Evolutionary conservation across 2,113 vertebrate species (phyloP).

Genomic region (Acanthisitta chloris): DNA sequence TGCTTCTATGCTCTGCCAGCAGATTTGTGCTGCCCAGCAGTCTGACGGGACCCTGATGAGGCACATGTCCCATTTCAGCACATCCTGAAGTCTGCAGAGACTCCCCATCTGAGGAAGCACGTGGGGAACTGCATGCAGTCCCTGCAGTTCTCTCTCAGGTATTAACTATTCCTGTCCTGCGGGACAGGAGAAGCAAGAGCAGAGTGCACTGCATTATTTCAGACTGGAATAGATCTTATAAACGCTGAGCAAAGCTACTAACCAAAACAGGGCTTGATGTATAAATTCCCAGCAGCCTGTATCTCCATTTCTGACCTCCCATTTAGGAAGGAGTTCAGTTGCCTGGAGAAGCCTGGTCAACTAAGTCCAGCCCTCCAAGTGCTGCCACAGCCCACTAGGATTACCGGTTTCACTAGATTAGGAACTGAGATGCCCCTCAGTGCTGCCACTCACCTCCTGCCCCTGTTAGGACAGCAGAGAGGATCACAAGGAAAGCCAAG

Average conservation of each 20-base stretch:
- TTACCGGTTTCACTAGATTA: not conserved
- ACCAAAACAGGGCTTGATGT: not conserved
- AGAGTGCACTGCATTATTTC: not conserved
- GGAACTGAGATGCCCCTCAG: not conserved
- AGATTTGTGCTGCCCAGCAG: not conserved
- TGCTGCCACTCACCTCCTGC: not conserved
- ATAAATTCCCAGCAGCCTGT: not conserved
- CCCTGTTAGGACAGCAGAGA: not conserved
- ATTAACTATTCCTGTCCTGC: not conserved
- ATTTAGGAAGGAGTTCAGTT: not conserved
- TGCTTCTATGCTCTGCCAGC: not conserved
- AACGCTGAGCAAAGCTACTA: not conserved
- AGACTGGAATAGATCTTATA: not conserved
- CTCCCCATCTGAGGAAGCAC: not conserved
- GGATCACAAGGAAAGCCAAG: not conserved
- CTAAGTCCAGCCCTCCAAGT: not conserved
- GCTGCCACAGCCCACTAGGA: not conserved
- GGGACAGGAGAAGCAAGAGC: not conserved
- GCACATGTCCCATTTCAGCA: not conserved
- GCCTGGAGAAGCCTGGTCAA: not conserved
- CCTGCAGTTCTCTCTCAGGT: not conserved
- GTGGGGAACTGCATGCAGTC: accelerated
- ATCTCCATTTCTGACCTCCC: not conserved
- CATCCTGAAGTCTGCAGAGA: not conserved
- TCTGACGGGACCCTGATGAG: not conserved